Conservation (phyloP, 2,797 vertebrate genomes). For the Apogon talboti region DNA sequence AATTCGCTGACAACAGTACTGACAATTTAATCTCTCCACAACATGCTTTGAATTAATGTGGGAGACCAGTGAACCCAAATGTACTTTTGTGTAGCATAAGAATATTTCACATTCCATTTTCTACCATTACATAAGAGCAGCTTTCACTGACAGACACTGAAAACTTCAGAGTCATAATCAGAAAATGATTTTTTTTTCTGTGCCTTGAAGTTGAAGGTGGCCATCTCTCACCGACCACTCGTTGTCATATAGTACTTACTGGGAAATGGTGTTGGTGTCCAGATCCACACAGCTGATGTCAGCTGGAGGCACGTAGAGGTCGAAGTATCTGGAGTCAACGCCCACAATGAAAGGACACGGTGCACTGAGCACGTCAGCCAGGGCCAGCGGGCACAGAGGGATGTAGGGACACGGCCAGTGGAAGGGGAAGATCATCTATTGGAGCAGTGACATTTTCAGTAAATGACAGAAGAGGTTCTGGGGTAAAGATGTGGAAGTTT, state of each 20-base stretch:
- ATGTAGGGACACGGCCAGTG: constrained; percentile 99
- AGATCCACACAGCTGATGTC: constrained; percentile 98
- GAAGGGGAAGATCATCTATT: constrained; percentile 99
- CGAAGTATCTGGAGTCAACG: constrained; percentile 98
- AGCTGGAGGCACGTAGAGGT: constrained; percentile 95
- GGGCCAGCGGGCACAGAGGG: constrained; percentile 95
- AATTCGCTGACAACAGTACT: constrained; percentile 50
- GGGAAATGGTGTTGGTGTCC: constrained; percentile 98
- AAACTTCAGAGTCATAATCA: constrained; percentile 23
- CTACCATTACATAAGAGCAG: constrained; percentile 49
- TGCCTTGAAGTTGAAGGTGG: constrained; percentile 15
- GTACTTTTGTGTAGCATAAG: constrained; percentile 33
- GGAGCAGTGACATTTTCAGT: constrained; percentile 4
- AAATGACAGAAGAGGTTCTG: too few relatives aligned
- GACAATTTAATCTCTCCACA: constrained; percentile 57
- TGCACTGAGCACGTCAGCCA: constrained; percentile 96
- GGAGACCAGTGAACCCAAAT: constrained; percentile 17
- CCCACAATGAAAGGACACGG: constrained; percentile 98
- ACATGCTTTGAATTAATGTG: constrained; percentile 51
- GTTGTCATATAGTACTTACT: constrained; percentile 87
- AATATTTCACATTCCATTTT: constrained; percentile 65
- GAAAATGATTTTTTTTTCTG: background rate
- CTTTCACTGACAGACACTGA: constrained; percentile 29
- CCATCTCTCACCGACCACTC: constrained; percentile 13
- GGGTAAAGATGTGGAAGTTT: too few relatives aligned